phyloP scores from a whole-genome alignment of 2,797 vertebrate genomes.

The Acanthis flammea region DNA sequence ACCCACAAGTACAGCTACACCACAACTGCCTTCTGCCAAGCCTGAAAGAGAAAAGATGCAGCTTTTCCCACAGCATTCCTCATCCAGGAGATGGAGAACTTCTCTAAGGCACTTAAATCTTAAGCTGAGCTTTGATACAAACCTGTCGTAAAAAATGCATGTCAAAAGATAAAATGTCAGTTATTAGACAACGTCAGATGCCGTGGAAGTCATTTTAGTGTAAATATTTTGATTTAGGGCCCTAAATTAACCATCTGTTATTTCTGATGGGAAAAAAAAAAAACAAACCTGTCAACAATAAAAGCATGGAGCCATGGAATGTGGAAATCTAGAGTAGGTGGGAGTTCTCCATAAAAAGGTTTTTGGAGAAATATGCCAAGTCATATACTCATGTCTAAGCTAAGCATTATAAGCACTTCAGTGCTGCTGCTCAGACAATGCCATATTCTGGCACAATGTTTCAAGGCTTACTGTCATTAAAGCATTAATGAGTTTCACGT shows the following conservation, averaged over 20 bases:
- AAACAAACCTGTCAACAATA: background rate
- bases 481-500: background rate
- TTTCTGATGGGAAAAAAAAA: background rate
- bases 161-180: constrained; percentile 1
- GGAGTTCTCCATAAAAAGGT: background rate
- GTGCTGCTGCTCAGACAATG: background rate
- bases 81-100: background rate
- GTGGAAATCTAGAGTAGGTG: background rate
- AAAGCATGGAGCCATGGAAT: background rate
- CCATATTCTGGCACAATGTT: background rate
- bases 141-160: background rate
- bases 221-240: constrained; percentile 42
- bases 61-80: background rate
- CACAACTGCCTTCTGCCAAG: background rate
- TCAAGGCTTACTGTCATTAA: background rate
- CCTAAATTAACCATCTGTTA: constrained; percentile 37
- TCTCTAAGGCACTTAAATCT: background rate
- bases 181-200: constrained; percentile 20
- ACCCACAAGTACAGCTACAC: background rate
- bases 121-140: background rate
- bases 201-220: constrained; percentile 1
- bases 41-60: background rate
- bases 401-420: background rate
- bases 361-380: background rate
- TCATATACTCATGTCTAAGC: background rate